Base-by-base conservation (phyloP, 2,888 invertebrate species). In the Heliconius cydno region DNA sequence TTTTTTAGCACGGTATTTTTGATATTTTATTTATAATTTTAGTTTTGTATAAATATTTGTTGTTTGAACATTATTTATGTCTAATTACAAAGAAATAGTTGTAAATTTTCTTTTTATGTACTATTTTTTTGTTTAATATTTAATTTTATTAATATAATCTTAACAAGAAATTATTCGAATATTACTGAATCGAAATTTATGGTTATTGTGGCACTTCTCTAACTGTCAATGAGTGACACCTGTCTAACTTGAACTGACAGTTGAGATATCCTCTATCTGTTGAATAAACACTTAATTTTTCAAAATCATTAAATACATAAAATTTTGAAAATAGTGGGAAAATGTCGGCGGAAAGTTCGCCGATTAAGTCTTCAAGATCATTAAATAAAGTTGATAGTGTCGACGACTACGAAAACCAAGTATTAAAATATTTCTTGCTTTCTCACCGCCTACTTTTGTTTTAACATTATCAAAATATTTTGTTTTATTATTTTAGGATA, bases 401-500 rank as follows among this genome's bases (percentile, higher is more conserved):
- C 46, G 91, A 92, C 75, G 92, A 93, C 83, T 94, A 91, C 81
- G 92, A 92, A 82, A 91, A 88, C 81, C 92, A 93, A 89, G 94
- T 94, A 88, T 67, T 66, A 41, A 52, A 85, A 84, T 79, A 57
- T 83, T 84, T 83, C 84, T 82, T 84, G 80, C 77, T 85, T 81
- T 78, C 60, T 83, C 82, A 85, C 91, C 92, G 90, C 92, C 92
- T 94, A 90, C 90, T 90, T 90, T 82, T 83, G 73, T 76, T 38
- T 76, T 79, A 82, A 80, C 76, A 80, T 28, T 76, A 77, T 77
- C 75, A 82, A 79, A 73, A 80, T 78, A 73, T 79, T 81, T 22
- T 75, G 80, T 28, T 80, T 80, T 82, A 84, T 86, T 85, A 83
- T 94, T 95, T 83, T 89, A 97, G 97, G 96, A 96, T 87, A 96